Conservation (phyloP, 2,797 vertebrate species). For the Myioborus miniatus region DNA sequence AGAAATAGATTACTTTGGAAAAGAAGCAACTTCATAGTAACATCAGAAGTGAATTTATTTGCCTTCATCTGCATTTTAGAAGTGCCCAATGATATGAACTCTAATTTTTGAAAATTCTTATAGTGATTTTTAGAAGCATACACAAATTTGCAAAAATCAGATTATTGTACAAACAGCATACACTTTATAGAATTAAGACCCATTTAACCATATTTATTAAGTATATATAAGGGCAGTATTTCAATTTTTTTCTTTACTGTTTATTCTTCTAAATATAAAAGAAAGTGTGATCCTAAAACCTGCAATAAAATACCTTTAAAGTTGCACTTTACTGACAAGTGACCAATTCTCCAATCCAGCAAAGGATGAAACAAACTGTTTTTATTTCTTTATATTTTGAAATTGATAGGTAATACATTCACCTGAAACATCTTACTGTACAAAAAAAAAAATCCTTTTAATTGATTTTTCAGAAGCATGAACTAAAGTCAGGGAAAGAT, state of each 20-base stretch:
- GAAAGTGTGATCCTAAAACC: not conserved
- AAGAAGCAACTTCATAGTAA: not conserved
- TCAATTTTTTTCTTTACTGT: not conserved
- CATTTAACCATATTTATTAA: not conserved
- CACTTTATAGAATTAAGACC: not conserved
- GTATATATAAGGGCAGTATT: not conserved
- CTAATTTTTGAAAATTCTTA: not conserved
- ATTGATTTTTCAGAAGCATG: conserved; percentile 44
- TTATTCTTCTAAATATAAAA: not conserved
- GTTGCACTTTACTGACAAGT: not conserved
- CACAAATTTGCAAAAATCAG: not conserved
- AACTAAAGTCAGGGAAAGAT: conserved; percentile 4
- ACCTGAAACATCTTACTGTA: conserved; percentile 27
- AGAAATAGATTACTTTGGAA: conserved; percentile 38
- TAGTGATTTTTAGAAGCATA: not conserved
- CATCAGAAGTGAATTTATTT: not conserved
- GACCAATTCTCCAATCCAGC: not conserved
- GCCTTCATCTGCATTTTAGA: not conserved
- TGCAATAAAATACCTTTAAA: not conserved
- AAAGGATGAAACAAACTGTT: not conserved
- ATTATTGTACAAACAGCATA: not conserved
- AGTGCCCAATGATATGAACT: not conserved
- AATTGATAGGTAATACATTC: not conserved
- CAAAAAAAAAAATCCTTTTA: conserved; percentile 33
- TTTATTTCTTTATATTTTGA: not conserved